Percentiles rank a stretch among this genome's conserved stretches.
Conservation (phyloP, 92 coral and sea anemone genomes). For the Phenganax stokvisi region DNA sequence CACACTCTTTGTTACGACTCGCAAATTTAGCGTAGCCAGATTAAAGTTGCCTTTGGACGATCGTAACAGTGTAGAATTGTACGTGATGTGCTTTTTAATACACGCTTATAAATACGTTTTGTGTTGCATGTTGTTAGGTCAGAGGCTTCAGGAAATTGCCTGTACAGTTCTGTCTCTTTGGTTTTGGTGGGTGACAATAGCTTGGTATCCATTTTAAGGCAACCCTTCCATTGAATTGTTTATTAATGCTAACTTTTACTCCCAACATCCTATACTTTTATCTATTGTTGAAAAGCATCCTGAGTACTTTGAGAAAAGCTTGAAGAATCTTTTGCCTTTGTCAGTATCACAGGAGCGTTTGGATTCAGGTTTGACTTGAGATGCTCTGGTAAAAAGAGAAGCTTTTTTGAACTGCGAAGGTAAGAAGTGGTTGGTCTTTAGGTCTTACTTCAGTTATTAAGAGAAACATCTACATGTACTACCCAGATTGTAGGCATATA, state of each 20-base stretch:
- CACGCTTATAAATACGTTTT: too few relatives aligned
- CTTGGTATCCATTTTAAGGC: neutral
- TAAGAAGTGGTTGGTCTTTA: neutral
- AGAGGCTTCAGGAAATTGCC: constrained; percentile 6
- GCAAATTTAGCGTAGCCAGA: too few relatives aligned
- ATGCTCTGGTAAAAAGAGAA: neutral
- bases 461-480: neutral
- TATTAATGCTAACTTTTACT: constrained; percentile 2
- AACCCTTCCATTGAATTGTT: neutral
- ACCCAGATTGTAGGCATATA: constrained; percentile 6
- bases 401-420: neutral
- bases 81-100: too few relatives aligned
- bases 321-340: neutral
- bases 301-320: neutral
- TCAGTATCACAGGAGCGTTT: neutral
- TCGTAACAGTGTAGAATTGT: too few relatives aligned
- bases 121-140: too few relatives aligned
- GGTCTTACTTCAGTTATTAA: constrained; percentile 5
- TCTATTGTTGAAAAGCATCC: neutral
- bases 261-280: neutral
- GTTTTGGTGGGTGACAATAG: constrained; percentile 4
- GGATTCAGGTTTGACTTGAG: neutral
- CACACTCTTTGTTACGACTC: too few relatives aligned
- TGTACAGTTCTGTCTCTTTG: constrained; percentile 12
- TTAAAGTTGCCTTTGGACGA: too few relatives aligned